Conservation (phyloP, 2,888 invertebrate species). For the Clostera curtula region DNA sequence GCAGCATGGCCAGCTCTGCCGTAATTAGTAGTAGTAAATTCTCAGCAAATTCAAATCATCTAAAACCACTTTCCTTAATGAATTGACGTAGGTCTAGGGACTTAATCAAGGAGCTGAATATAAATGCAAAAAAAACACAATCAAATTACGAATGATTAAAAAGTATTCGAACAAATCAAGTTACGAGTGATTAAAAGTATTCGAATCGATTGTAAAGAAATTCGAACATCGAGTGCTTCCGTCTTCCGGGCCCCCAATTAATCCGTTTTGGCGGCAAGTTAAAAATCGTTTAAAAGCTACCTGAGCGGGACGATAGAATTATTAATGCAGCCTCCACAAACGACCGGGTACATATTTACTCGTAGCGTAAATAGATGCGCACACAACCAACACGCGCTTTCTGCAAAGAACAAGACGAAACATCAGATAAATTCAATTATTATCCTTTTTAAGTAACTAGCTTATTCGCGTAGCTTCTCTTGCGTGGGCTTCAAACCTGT, state of each 20-base stretch:
- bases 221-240: constrained; percentile 17
- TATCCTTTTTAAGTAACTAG: no score
- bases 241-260: constrained; percentile 43
- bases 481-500: no score
- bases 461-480: no score
- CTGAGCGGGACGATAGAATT: constrained; percentile 71
- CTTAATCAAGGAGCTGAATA: constrained; percentile 21
- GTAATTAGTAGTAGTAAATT: no score
- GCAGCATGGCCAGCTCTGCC: no score
- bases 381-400: constrained; percentile 72
- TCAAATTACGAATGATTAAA: constrained; percentile 26
- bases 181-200: constrained; percentile 28
- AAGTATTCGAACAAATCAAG: constrained; percentile 27
- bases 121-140: constrained; percentile 18
- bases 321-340: constrained; percentile 74
- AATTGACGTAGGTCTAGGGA: no score
- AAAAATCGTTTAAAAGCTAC: constrained; percentile 72
- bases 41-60: no score
- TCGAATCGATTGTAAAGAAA: constrained; percentile 26
- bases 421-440: constrained; percentile 12
- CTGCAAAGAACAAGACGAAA: constrained; percentile 35
- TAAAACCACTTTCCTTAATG: no score
- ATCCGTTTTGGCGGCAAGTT: constrained; percentile 65
- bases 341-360: constrained; percentile 72
- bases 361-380: constrained; percentile 74